Percentiles rank a stretch among this genome's conserved stretches.
Conservation (phyloP, 2,888 invertebrate species). For the Tribolium freemani region DNA sequence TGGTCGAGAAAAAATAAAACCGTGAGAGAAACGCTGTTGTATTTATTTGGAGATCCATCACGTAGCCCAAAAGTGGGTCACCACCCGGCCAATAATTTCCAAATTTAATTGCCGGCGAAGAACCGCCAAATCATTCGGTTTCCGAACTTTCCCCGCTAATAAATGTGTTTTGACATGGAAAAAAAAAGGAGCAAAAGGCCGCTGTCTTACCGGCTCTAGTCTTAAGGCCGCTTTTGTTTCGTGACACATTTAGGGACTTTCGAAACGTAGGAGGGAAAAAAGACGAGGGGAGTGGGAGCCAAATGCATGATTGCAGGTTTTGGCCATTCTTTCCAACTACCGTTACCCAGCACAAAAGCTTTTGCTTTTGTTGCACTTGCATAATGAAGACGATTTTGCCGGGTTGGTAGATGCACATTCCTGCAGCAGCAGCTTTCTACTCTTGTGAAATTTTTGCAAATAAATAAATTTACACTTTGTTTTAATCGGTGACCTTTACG, state of each 20-base stretch:
- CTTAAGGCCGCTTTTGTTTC: slow-evolving; percentile 29
- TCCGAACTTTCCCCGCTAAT: slow-evolving; percentile 38
- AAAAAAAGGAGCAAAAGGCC: slow-evolving; percentile 19
- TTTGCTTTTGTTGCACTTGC: slow-evolving; percentile 34
- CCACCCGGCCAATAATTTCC: slow-evolving; percentile 58
- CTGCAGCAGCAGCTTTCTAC: slow-evolving; percentile 15
- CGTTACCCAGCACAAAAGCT: slow-evolving; percentile 37
- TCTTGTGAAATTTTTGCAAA: slow-evolving; percentile 17
- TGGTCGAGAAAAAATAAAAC: slow-evolving; percentile 15
- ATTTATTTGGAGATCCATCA: slow-evolving; percentile 38
- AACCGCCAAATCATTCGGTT: slow-evolving; percentile 49
- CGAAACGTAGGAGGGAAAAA: slow-evolving; percentile 15
- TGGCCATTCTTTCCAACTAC: slow-evolving; percentile 32
- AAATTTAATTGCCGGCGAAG: slow-evolving; percentile 55
- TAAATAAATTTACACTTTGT: slow-evolving; percentile 30
- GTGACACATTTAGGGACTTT: slow-evolving; percentile 40
- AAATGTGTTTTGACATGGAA: slow-evolving; percentile 21
- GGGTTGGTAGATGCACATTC: too few relatives aligned
- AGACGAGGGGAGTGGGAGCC: not conserved
- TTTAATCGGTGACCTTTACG: slow-evolving; percentile 22
- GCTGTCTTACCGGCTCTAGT: not conserved
- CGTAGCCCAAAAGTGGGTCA: slow-evolving; percentile 53
- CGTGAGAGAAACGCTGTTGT: slow-evolving; percentile 23
- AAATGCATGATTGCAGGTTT: slow-evolving; percentile 34
- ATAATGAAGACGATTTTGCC: slow-evolving; percentile 33